Evolutionary conservation across 2,113 vertebrate species (phyloP).

Genomic region (Dendropsophus ebraccatus): DNA sequence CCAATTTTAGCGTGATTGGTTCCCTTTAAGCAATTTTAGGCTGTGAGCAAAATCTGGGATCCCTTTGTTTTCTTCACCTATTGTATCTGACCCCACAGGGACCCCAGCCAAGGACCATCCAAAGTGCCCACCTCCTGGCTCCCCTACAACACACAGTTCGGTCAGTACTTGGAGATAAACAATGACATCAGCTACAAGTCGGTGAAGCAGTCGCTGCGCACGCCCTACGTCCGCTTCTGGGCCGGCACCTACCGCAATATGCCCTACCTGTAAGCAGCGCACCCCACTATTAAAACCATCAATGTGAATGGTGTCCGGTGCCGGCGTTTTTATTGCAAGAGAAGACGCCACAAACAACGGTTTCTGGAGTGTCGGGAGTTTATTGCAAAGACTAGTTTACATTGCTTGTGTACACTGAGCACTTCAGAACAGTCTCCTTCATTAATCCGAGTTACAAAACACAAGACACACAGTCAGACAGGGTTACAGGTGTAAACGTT

Average conservation of each 20-base stretch:
- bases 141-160: conserved; percentile 62
- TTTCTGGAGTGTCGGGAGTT: conserved; percentile 63
- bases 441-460: conserved; percentile 72
- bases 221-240: conserved; percentile 78
- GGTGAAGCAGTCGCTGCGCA: conserved; percentile 72
- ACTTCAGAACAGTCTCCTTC: conserved; percentile 68
- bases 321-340: not conserved
- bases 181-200: conserved; percentile 65
- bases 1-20: too few species aligned
- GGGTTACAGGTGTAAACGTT: conserved; percentile 30
- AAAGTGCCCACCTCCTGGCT: conserved; percentile 79
- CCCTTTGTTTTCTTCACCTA: too few species aligned
- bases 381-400: conserved; percentile 76
- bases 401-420: conserved; percentile 71
- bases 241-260: conserved; percentile 55
- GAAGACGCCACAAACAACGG: fast-evolving
- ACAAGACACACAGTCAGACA: conserved; percentile 66
- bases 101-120: conserved; percentile 83
- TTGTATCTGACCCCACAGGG: conserved; percentile 68
- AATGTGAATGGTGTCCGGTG: not conserved
- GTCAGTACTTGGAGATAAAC: conserved; percentile 83
- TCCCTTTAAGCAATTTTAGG: too few species aligned
- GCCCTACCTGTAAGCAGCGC: conserved; percentile 28
- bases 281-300: not conserved
- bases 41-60: too few species aligned